These are phyloP conservation scores for Neosilurus hyrtlii DNA, from an alignment of 2,797 vertebrate species.

Conservation along the genomic window DNA sequence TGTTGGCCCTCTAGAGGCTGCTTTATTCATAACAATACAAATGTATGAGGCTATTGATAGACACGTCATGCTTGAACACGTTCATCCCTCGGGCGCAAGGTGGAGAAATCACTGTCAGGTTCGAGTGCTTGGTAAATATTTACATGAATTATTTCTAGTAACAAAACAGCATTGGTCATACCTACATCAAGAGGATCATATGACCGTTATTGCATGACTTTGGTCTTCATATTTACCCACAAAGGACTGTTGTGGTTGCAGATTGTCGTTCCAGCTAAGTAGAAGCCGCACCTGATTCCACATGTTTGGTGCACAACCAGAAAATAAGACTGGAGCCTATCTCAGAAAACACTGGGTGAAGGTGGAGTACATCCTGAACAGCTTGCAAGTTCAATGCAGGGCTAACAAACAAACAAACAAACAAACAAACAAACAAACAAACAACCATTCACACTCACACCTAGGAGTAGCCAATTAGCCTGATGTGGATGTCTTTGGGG, in stretches of 20 bases:
- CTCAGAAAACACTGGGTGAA: no score
- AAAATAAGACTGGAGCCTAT: no score
- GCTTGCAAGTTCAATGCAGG: no score
- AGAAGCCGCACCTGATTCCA: conserved; percentile 1
- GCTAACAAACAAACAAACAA: no score
- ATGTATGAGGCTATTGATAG: conserved; percentile 1
- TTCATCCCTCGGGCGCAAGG: not conserved
- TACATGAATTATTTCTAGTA: not conserved
- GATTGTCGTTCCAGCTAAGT: not conserved
- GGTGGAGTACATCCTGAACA: no score
- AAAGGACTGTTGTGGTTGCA: not conserved
- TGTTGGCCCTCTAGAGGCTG: conserved; percentile 22
- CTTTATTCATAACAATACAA: conserved; percentile 18
- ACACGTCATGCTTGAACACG: not conserved
- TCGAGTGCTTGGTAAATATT: not conserved
- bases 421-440: no score
- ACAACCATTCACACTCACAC: no score
- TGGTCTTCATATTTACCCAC: not conserved
- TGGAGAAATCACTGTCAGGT: not conserved
- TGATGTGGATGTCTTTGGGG: no score
- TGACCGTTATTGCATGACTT: not conserved
- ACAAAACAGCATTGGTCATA: not conserved
- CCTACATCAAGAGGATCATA: not conserved
- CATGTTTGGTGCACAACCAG: not conserved
- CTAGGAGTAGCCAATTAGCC: no score